phyloP scores from a whole-genome alignment of 2,888 invertebrate species.

The Drosophila quinaria region DNA sequence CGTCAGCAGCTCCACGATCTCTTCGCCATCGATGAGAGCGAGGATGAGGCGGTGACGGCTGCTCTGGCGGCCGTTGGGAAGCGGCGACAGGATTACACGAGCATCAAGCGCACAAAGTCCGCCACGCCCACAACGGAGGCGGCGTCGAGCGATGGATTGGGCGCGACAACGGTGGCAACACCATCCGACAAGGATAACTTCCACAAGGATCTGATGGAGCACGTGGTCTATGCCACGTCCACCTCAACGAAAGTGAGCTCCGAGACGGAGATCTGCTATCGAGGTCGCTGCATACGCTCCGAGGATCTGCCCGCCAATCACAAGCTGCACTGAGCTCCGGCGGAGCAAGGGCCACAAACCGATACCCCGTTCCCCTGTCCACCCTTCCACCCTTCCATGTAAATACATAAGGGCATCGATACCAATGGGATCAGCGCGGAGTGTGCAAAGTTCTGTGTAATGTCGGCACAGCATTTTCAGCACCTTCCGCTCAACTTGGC shows the following conservation, averaged over 20 bases:
- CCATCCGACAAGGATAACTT: conserved; percentile 68
- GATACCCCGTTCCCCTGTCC: not conserved
- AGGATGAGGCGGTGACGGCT: conserved; percentile 78
- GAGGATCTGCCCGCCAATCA: conserved; percentile 84
- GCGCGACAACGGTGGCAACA: conserved; percentile 59
- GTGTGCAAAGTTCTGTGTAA: conserved; percentile 13
- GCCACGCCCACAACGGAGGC: conserved; percentile 66
- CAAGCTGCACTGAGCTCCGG: conserved; percentile 81
- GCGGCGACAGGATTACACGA: conserved; percentile 84
- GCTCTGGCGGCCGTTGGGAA: conserved; percentile 75
- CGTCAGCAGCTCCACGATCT: conserved; percentile 84
- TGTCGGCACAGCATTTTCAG: conserved; percentile 11
- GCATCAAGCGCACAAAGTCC: conserved; percentile 80
- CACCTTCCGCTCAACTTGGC: conserved; percentile 2
- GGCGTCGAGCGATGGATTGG: conserved; percentile 33
- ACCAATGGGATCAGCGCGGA: conserved; percentile 34
- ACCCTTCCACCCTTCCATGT: conserved; percentile 41
- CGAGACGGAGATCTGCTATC: conserved; percentile 95
- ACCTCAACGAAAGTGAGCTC: conserved; percentile 92
- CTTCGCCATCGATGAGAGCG: conserved; percentile 82
- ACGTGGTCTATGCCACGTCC: conserved; percentile 88
- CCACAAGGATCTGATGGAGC: conserved; percentile 85
- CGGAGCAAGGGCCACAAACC: conserved; percentile 8
- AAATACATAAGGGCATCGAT: conserved; percentile 60
- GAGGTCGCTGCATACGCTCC: conserved; percentile 93